These are phyloP conservation scores for Bujurquina vittata DNA, from an alignment of 2,113 vertebrate species.

Conservation along the genomic window DNA sequence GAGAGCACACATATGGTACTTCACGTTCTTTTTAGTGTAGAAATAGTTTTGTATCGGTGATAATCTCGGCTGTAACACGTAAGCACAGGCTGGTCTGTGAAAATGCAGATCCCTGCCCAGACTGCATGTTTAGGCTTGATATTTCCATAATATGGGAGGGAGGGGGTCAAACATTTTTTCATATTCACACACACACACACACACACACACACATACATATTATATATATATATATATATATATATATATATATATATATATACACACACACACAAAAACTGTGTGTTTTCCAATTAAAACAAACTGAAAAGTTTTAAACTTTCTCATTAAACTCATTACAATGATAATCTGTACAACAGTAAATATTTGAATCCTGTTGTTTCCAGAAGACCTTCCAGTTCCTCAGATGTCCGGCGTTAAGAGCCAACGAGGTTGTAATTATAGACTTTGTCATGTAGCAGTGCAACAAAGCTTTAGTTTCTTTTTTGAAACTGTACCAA, in stretches of 20 bases:
- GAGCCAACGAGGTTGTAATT: background rate
- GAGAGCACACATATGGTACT: background rate
- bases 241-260: no score
- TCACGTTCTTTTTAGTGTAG: background rate
- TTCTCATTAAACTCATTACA: background rate
- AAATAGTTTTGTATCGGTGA: constrained; percentile 6
- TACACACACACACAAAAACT: constrained; percentile 53
- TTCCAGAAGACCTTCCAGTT: background rate
- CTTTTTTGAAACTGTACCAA: background rate
- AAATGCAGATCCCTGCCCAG: background rate
- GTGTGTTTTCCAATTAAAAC: constrained; percentile 13
- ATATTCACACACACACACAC: constrained; percentile 34
- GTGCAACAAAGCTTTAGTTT: background rate
- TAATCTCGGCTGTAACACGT: constrained; percentile 5
- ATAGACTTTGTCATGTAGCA: background rate
- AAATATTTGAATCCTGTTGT: background rate
- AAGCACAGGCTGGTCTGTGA: background rate
- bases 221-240: no score
- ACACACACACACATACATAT: no score
- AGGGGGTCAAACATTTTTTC: constrained; percentile 49
- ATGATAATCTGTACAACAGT: background rate
- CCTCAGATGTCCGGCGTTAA: background rate
- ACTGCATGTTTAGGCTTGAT: background rate
- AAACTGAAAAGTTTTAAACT: background rate
- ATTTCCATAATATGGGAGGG: constrained; percentile 62